A percentile compares a stretch with the other conserved stretches of the same genome.
Conservation (phyloP, 1,140 invertebrate genomes). For the Camponotus floridanus region DNA sequence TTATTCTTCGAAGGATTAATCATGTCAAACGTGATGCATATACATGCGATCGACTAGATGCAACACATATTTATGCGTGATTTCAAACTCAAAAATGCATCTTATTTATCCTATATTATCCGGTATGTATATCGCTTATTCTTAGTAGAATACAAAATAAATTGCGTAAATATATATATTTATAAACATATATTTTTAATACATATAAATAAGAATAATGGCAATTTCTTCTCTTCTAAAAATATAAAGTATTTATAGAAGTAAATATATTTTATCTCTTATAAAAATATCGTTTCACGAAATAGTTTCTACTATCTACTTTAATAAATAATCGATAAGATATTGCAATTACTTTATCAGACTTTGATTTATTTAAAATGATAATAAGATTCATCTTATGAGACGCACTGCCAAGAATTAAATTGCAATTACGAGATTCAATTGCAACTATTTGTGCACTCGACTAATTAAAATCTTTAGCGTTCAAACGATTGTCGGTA, state of each 20-base stretch:
- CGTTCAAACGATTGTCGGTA: not conserved
- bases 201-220: not conserved
- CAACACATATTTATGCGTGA: not conserved
- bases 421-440: not conserved
- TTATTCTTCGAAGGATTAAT: constrained; percentile 43
- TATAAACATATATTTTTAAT: not conserved
- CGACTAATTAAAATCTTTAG: constrained; percentile 16
- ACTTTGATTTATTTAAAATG: not conserved
- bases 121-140: not conserved
- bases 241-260: not conserved
- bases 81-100: not conserved
- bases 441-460: constrained; percentile 6
- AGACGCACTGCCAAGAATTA: not conserved
- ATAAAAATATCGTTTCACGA: not conserved
- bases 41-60: not conserved
- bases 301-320: not conserved
- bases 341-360: not conserved
- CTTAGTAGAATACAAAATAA: constrained; percentile 14
- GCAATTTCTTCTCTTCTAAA: not conserved
- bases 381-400: not conserved
- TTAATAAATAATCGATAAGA: constrained; percentile 11
- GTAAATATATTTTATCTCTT: too few relatives aligned
- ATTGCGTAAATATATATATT: not conserved
- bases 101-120: not conserved
- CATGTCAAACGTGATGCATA: constrained; percentile 14